These are phyloP conservation scores for Elaphurus davidianus DNA, from an alignment of 2,113 vertebrate species.

Conservation along the genomic window DNA sequence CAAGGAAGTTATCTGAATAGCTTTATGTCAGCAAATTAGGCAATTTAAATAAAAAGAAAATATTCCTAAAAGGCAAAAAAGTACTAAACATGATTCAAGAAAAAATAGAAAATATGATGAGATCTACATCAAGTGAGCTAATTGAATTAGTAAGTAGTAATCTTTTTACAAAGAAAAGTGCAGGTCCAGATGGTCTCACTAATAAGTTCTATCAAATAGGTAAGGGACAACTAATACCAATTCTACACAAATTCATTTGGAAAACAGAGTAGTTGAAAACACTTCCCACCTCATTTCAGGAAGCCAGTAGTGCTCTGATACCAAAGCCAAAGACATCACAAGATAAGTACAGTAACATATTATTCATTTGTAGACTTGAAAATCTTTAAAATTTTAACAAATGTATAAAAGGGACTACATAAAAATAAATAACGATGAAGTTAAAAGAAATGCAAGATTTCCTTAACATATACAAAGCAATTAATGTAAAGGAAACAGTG, in stretches of 20 bases:
- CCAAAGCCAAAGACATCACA: neutral
- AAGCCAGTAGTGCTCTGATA: neutral
- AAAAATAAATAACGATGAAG: neutral
- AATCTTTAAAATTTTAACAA: neutral
- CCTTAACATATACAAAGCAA: neutral
- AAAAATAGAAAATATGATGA: neutral
- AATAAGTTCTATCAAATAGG: neutral
- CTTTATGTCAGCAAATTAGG: neutral
- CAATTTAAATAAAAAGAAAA: neutral
- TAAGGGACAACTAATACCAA: neutral
- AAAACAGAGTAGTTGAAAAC: neutral
- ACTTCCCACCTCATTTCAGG: neutral
- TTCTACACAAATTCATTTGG: neutral
- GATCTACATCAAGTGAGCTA: neutral
- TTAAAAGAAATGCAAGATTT: neutral
- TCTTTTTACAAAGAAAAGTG: neutral
- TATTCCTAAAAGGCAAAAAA: neutral
- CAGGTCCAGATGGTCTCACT: neutral
- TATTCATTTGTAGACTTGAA: neutral
- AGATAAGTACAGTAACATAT: neutral
- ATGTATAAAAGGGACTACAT: neutral
- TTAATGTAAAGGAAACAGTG: neutral
- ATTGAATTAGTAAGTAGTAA: neutral
- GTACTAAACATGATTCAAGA: neutral
- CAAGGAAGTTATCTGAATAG: neutral